Conservation (phyloP, 2,888 invertebrate genomes). For the Drosophila paracracens region DNA sequence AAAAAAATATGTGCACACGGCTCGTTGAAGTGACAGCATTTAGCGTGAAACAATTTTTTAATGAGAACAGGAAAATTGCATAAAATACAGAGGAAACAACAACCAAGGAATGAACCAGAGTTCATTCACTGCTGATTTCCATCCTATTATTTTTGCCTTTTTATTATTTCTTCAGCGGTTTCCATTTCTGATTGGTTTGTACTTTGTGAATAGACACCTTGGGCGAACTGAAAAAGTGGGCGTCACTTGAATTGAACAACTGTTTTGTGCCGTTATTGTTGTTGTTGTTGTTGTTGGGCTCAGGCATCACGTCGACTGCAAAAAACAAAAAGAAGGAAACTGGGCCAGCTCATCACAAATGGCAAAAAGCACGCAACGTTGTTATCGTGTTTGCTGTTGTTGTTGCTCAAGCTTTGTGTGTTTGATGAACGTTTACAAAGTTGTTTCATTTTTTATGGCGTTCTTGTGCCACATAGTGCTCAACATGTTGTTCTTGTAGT, state of each 20-base stretch:
- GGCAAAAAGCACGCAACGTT: constrained; percentile 66
- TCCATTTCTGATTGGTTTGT: constrained; percentile 44
- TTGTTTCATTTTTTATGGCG: constrained; percentile 70
- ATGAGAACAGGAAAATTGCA: constrained; percentile 57
- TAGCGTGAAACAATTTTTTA: constrained; percentile 60
- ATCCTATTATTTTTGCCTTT: not conserved
- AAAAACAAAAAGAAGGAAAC: constrained; percentile 34
- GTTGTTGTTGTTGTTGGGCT: constrained; percentile 48
- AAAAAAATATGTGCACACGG: constrained; percentile 31
- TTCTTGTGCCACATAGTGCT: constrained; percentile 52
- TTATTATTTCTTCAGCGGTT: constrained; percentile 10
- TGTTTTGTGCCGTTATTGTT: constrained; percentile 30
- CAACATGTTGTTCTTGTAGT: constrained; percentile 16
- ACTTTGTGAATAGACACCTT: constrained; percentile 48
- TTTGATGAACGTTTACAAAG: constrained; percentile 62
- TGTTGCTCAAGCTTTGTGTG: constrained; percentile 32
- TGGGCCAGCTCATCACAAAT: constrained; percentile 71
- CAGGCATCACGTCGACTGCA: constrained; percentile 40
- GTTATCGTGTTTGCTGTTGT: constrained; percentile 4
- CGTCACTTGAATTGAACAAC: constrained; percentile 50
- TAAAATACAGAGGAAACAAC: constrained; percentile 1
- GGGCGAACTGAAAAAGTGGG: constrained; percentile 42
- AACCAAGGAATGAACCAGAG: not conserved
- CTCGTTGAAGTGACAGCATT: constrained; percentile 58
- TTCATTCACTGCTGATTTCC: constrained; percentile 17